Evolutionary conservation across 2,888 invertebrate genomes (phyloP), one percentile per base, ranked within the genome.

Genomic region (Galerucella calmariensis): DNA sequence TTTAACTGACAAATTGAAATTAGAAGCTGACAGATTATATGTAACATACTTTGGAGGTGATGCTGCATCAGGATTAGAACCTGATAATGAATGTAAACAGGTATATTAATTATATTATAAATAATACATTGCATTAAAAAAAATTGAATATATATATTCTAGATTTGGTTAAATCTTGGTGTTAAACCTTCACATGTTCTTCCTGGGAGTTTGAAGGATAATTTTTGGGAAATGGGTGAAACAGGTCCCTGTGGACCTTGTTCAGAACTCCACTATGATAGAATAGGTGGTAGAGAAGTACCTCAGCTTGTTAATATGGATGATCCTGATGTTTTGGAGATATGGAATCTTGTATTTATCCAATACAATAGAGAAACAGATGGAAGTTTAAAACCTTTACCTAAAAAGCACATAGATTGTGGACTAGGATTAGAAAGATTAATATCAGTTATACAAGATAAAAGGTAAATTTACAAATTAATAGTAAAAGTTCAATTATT

Each of bases 181-280:
- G 86, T 99, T 11, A 92, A 93, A 56, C 91, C 92, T 72, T 90
- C 92, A 46, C 95, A 95, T 84, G 91, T 95, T 73, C 84, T 95
- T 76, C 95, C 95, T 44, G 92, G 87, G 24, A 90, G 90, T 63
- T 90, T 94, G 81, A 87, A 87, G 77, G 98, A 99, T 85, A 99
- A 99, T 87, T 99, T 99, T 89, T 99, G 99, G 99, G 99, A 99
- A 90, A 99, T 99, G 99, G 99, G 99, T 44, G 99, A 99, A 86
- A 97, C 97, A 12, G 99, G 99, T 0, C 99, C 99, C 1, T 99
- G 99, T 89, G 99, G 99, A 0, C 99, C 99, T 5, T 99, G 99
- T 87, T 98, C 99, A 20, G 99, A 99, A 89, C 91, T 99, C 80
- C 99, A 99, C 89, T 99, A 93, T 89, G 99, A 99, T 88, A 92